Conservation (phyloP, 2,113 vertebrate genomes). For the Penelope pileata region DNA sequence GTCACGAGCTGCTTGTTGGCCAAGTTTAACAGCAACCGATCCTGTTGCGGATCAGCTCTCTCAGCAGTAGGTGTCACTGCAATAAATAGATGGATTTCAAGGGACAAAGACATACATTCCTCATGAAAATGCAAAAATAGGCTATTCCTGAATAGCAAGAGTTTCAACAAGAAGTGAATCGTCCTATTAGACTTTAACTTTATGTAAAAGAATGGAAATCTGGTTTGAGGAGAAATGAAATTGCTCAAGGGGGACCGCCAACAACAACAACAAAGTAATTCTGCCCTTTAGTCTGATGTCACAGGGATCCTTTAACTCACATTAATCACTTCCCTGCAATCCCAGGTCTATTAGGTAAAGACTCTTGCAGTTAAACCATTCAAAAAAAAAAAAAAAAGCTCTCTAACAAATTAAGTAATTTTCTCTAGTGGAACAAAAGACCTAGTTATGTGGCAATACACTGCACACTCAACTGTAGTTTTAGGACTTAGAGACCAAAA, state of each 20-base stretch:
- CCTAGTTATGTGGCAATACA: not conserved
- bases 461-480: not conserved
- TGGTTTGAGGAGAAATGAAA: not conserved
- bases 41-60: slow-evolving; percentile 72
- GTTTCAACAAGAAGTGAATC: not conserved
- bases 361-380: slow-evolving; percentile 34
- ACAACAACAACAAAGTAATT: not conserved
- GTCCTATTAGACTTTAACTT: not conserved
- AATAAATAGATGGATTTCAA: slow-evolving; percentile 70
- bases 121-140: slow-evolving; percentile 41
- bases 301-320: slow-evolving; percentile 52
- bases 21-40: slow-evolving; percentile 62
- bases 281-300: slow-evolving; percentile 27
- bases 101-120: slow-evolving; percentile 55
- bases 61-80: slow-evolving; percentile 69
- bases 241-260: not conserved
- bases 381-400: not conserved
- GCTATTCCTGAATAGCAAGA: not conserved
- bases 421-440: slow-evolving; percentile 50
- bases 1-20: slow-evolving; percentile 53
- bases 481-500: slow-evolving; percentile 25
- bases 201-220: not conserved
- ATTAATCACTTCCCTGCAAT: slow-evolving; percentile 48
- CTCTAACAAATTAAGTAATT: slow-evolving; percentile 52
- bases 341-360: slow-evolving; percentile 46